phyloP scores from a whole-genome alignment of 2,113 vertebrate genomes.

The Podocnemis expansa region DNA sequence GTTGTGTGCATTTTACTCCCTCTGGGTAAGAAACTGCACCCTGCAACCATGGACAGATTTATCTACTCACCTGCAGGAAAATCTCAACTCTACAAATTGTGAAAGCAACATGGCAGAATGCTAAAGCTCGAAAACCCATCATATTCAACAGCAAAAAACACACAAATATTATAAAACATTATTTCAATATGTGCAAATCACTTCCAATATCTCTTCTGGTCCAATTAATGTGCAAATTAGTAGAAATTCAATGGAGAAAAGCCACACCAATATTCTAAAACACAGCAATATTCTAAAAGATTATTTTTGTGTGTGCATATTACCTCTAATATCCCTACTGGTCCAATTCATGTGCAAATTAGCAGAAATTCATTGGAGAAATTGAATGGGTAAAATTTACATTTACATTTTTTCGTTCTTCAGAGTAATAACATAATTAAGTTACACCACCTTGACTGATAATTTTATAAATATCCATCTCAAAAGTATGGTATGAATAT shows the following conservation, averaged over 20 bases:
- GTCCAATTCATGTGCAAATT: background rate
- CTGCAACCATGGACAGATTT: background rate
- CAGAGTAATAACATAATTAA: background rate
- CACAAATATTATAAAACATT: background rate
- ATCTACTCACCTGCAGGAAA: background rate
- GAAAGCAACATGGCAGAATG: background rate
- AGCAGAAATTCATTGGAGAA: background rate
- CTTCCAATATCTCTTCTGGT: background rate
- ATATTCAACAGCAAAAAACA: background rate
- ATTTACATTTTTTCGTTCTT: background rate
- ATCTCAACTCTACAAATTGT: background rate
- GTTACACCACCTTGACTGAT: background rate
- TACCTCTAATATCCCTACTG: background rate
- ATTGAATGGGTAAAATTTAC: background rate
- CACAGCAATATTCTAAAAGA: background rate
- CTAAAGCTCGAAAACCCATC: background rate
- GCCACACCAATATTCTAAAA: background rate
- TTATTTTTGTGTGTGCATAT: background rate
- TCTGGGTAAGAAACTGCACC: background rate
- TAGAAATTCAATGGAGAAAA: no score
- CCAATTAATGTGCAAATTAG: background rate
- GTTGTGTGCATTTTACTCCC: background rate
- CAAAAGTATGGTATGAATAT: background rate
- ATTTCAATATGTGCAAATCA: background rate
- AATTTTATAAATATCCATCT: background rate